Conservation (phyloP, 2,888 invertebrate species). For the Lasioglossum calceatum region DNA sequence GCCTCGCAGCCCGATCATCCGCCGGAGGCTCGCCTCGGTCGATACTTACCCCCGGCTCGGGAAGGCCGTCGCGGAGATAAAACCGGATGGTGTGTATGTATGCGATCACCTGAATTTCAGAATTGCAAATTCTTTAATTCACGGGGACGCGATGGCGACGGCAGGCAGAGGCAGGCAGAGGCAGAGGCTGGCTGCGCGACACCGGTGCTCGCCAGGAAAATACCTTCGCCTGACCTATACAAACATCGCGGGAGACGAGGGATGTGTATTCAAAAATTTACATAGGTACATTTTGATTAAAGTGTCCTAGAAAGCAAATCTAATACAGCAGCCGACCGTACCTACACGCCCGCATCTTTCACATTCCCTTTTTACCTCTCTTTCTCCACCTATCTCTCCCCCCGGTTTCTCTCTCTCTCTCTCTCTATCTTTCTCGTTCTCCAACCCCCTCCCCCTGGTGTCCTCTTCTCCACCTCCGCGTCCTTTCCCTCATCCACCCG, state of each 20-base stretch:
- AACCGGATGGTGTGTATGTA: conserved; percentile 71
- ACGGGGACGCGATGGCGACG: conserved; percentile 74
- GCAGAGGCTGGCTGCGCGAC: conserved; percentile 62
- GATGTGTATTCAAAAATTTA: conserved; percentile 85
- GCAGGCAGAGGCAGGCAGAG: conserved; percentile 48
- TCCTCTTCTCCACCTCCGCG: background rate
- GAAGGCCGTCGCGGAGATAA: conserved; percentile 65
- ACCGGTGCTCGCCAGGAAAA: conserved; percentile 78
- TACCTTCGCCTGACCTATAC: conserved; percentile 84
- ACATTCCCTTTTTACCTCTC: conserved; percentile 6
- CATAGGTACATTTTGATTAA: conserved; percentile 85
- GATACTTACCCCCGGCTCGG: conserved; percentile 57
- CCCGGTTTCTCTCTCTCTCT: background rate
- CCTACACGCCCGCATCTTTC: conserved; percentile 49
- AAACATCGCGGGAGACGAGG: conserved; percentile 82
- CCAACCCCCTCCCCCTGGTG: background rate
- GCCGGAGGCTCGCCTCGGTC: conserved; percentile 57
- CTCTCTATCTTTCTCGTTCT: background rate
- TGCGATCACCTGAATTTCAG: conserved; percentile 82
- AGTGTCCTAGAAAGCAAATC: conserved; percentile 84
- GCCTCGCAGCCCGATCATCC: conserved; percentile 26
- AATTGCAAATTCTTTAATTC: conserved; percentile 85
- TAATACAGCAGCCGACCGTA: conserved; percentile 77
- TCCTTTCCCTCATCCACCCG: background rate
- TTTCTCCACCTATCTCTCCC: background rate